Evolutionary conservation across 2,113 vertebrate species (phyloP).

Genomic region (Pseudopipra pipra): DNA sequence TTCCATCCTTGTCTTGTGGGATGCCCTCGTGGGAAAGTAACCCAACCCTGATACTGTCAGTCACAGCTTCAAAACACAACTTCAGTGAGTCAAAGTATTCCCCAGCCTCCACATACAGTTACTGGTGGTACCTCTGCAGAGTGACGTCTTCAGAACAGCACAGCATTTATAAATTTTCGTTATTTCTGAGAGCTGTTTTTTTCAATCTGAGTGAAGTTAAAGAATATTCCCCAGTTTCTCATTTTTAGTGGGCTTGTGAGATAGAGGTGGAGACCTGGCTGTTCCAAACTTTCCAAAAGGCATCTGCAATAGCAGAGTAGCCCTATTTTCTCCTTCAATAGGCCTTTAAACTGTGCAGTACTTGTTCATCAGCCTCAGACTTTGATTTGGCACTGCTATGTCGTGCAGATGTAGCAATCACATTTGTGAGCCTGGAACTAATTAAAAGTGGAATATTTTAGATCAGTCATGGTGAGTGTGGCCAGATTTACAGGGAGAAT

Average conservation of each 20-base stretch:
- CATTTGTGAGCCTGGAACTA: conserved; percentile 75
- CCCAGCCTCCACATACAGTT: neutral
- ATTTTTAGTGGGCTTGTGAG: neutral
- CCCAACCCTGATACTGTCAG: neutral
- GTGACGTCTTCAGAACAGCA: neutral
- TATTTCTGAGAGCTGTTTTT: neutral
- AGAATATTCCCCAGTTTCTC: neutral
- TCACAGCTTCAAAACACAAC: neutral
- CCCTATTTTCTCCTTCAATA: conserved; percentile 64
- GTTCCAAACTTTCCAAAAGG: conserved; percentile 13
- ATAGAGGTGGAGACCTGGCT: neutral
- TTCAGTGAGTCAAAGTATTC: neutral
- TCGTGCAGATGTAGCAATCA: conserved; percentile 71
- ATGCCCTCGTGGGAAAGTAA: neutral
- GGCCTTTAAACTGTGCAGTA: conserved; percentile 61
- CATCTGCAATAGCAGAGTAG: conserved; percentile 57
- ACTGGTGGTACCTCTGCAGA: neutral
- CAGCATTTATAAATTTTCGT: neutral
- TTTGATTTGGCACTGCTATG: conserved; percentile 74
- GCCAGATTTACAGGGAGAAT: conserved; percentile 72
- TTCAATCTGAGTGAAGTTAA: neutral
- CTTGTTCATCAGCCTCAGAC: conserved; percentile 72
- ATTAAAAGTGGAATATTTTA: conserved; percentile 82
- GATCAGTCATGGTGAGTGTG: conserved; percentile 71
- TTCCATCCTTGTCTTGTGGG: neutral